Base-by-base conservation (phyloP, 2,113 vertebrate species). In the Carassius auratus region DNA sequence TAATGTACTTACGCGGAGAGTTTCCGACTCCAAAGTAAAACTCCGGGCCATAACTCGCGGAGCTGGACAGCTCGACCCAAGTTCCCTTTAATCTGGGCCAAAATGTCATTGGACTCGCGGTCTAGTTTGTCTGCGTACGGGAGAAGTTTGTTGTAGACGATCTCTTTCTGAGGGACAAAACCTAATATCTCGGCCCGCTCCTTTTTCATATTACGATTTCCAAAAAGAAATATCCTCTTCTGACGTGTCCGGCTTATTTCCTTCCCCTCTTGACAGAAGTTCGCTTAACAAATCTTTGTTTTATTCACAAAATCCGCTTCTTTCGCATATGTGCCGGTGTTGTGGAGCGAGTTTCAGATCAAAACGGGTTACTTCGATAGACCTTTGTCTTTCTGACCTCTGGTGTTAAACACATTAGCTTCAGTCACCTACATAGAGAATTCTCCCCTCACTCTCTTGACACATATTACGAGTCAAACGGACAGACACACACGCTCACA, bases 21-120 rank as follows among this genome's bases (percentile, higher is more conserved):
- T 90, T 97, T 98, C 92, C 96, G 93, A 86, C 94, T 96, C 97
- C 98, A 98, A 93, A 98, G 97, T 73, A 97, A 93, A 76, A 96
- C 96, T 33, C 97, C 97, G n/a, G 97, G 98, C 97, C 97, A 99
- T 81, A 99, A 95, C 93, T 99, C 98, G 82, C 96, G 93, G 5
- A 99, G 94, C 90, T 96, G 96, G 83, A 99, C 96, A 0, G 98
- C 97, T 62, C 97, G 95, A 91, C 95, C 96, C 90, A 99, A 93
- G 93, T 97, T 96, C n/a, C 92, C 94, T 90, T 98, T 99, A 92
- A 99, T 98, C 87, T 94, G 94, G 6, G 93, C 94, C 91, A 99
- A 89, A 88, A 97, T 96, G 81, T 92, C 88, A 85, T 94, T 92
- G 84, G 97, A 96, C 92, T 99, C 98, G 21, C 71, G 92, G 93